Evolutionary conservation across 2,888 invertebrate species (phyloP), one percentile per base, ranked within the genome.

Genomic region (Cylindroiulus punctatus): DNA sequence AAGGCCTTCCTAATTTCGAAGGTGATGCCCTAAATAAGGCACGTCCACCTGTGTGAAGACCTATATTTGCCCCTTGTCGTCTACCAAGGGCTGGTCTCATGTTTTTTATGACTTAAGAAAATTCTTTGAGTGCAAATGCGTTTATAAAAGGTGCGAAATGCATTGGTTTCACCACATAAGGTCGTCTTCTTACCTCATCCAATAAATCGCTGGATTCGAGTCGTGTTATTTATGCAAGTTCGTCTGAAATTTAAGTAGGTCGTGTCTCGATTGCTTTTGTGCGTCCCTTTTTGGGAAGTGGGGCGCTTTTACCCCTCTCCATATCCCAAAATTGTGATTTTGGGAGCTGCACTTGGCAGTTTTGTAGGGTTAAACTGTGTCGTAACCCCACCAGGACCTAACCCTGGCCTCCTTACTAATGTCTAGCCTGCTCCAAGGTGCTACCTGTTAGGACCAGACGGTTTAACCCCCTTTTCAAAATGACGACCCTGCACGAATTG

Each of bases 261-360:
- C 65, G 22, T 12, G 65, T 65, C 65, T 65, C 65, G 26, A 65
- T 26, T 10, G 26, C 65, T 65, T 65, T 65, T 65, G 65, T 65
- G 10, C 26, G 26, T 65, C 65, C 65, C 65, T 65, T 65, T 65
- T 26, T 65, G 8, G 65, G 65, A 65, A 65, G 22, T 65, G 65
- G 65, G 65, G 65, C 65, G 65, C 65, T 57, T 65, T 65, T 26
- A 65, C 65, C 65, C 65, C 65, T 65, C 65, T 65, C 65, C 65
- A 0, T 65, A 26, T 26, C 26, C n/a, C 22, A 14, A 40, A 65
- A 22, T 65, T 8, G 26, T 26, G 8, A 26, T n/a, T 22, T 65
- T 65, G 22, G 65, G 14, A 26, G 65, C 8, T 65, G 65, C 65
- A 65, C 65, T 65, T 65, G 65, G 26, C 26, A 65, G 65, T 10